Evolutionary conservation across 2,797 vertebrate genomes (phyloP), one percentile per base, ranked within the genome.

Genomic region (Phoeniculus purpureus): DNA sequence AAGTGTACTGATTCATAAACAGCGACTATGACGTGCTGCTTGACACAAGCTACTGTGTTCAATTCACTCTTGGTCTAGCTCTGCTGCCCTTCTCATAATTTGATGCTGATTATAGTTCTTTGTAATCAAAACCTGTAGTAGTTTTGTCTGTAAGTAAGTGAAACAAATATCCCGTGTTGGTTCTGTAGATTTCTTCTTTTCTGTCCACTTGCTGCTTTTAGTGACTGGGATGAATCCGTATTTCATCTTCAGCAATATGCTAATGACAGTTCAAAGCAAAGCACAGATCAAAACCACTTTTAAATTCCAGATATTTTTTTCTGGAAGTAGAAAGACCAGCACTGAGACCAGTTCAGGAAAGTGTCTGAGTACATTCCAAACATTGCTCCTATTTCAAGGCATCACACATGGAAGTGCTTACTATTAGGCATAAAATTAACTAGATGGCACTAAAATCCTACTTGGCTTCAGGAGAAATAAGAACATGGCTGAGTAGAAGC

Each of bases 271-370:
- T 82, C 20, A 12, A 52, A 66, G 65, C 20, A 12, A 52, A 66
- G 65, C 0, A 2, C 12, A 43, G 29, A 71, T 82, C 56, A 80
- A 87, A 94, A 90, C 10, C 20, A 58, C 18, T 81, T 92, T 76
- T 79, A 29, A 85, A 90, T 92, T 85, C 45, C 84, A 85, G 61
- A 29, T 80, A 87, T 61, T 77, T 91, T 91, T 89, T 94, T 81
- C 72, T 89, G 66, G 52, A 75, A 89, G 16, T 18, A 60, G 19
- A 84, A 93, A 23, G 29, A 12, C 45, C 43, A 40, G 47, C 10
- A 14, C 43, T 75, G 76, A 56, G 61, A 77, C 76, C 61, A 72
- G 34, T 82, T 92, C 66, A 70, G 83, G 40, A 58, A 85, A 85
- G 48, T n/a, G 12, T 34, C 87, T 81, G 40, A 85, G 31, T 15